Base-by-base conservation (phyloP, 2,113 vertebrate genomes). In the Leptobrachium leishanense region DNA sequence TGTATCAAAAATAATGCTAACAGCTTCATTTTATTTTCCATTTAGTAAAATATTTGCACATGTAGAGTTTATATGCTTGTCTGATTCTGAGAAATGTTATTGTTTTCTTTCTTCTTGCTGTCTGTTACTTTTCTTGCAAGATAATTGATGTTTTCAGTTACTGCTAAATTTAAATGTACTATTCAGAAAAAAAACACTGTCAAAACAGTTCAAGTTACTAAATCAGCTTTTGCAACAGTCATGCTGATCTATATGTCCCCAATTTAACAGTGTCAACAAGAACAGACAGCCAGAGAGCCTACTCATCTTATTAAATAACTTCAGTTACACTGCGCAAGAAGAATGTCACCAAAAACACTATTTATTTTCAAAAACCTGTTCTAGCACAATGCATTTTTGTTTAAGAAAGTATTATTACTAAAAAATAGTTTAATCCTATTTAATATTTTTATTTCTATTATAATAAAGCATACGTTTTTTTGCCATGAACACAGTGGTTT, bases 1-100 rank as follows among this genome's bases (percentile, higher is more conserved):
- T 80, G 84, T 84, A 89, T 74, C 68, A 53, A 63, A 82, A 88
- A 78, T 85, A 15, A 72, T 68, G 84, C 84, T 39, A 64, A 39
- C 20, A 64, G 15, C 5, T 20, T 64, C 5, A 31, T 20, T 31
- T 39, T 64, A 20, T 64, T 64, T 64, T 31, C n/a, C 4, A 39
- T 31, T 31, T 31, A 59, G 11, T 20, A 31, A 64, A 64, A 31
- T 64, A 64, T 64, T 64, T 20, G n/a, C 5, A 64, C 62, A 64
- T 13, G n/a, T 64, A 31, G 20, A n/a, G 39, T 2, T 64, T 10
- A 39, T 64, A 64, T 39, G 62, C 31, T 64, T 64, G 62, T 64
- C 62, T 64, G n/a, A 64, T 64, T 64, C 31, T 1, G n/a, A 13
- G 5, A 64, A 64, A 2, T 64, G 39, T 31, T 64, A 64, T 64